Conservation (phyloP, 2,888 invertebrate species). For the Drosophila affinis region DNA sequence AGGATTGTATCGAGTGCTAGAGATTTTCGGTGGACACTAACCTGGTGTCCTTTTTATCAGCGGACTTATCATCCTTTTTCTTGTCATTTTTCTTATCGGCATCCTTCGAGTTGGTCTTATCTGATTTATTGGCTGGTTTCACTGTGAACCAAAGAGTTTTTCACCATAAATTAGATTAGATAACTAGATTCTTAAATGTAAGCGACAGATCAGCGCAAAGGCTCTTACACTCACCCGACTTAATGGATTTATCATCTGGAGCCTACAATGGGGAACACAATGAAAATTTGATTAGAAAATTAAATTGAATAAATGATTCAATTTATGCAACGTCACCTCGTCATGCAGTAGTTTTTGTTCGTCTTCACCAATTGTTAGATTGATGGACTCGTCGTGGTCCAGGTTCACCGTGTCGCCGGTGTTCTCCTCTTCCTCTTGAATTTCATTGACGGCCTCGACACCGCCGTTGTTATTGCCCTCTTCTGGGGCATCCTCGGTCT, state of each 20-base stretch:
- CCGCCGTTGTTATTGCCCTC: conserved; percentile 72
- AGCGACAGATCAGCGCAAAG: not conserved
- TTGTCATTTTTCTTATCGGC: conserved; percentile 77
- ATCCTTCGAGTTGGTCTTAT: conserved; percentile 61
- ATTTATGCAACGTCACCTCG: conserved; percentile 85
- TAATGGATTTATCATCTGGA: conserved; percentile 85
- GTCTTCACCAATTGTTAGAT: conserved; percentile 92
- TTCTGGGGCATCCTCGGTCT: conserved; percentile 51
- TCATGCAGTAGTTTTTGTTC: conserved; percentile 90
- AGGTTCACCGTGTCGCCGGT: conserved; percentile 75
- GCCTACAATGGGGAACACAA: conserved; percentile 62
- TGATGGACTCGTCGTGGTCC: conserved; percentile 91
- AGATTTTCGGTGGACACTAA: conserved; percentile 73
- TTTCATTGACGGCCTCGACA: conserved; percentile 31
- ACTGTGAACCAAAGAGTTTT: conserved; percentile 46
- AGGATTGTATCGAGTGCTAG: not conserved
- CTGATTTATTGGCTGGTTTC: conserved; percentile 59
- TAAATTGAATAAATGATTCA: not conserved
- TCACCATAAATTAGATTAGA: not conserved
- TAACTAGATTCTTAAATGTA: not conserved
- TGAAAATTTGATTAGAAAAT: conserved; percentile 11
- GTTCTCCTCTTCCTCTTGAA: conserved; percentile 67
- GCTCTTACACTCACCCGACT: conserved; percentile 85
- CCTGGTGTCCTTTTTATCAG: conserved; percentile 85
- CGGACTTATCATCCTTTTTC: conserved; percentile 84